A percentile compares a stretch with the other conserved stretches of the same genome.
phyloP scores from a whole-genome alignment of 2,113 vertebrate species.

The Furnarius figulus region DNA sequence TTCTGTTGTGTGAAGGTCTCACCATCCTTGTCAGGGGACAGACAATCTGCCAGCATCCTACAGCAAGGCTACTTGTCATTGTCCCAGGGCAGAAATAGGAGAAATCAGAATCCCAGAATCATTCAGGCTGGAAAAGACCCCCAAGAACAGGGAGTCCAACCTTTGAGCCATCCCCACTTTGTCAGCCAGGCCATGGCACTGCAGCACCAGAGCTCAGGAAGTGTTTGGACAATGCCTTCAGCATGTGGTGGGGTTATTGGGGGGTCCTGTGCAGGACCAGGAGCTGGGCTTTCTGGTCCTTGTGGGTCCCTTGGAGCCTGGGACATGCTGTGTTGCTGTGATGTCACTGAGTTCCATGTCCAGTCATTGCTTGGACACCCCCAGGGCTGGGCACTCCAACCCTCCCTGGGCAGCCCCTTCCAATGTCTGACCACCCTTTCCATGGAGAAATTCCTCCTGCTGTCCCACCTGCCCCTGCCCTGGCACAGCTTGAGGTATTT shows the following conservation, averaged over 20 bases:
- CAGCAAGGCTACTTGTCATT: neutral
- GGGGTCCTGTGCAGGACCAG: neutral
- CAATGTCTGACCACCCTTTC: accelerated
- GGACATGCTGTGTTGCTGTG: neutral
- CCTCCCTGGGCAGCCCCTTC: neutral
- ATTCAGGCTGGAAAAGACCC: neutral
- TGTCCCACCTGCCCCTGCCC: accelerated
- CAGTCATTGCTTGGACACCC: neutral
- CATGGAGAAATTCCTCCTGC: accelerated
- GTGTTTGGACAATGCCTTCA: neutral
- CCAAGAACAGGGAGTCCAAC: accelerated
- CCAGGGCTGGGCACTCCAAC: neutral
- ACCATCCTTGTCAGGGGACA: neutral
- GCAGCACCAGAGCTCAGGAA: neutral
- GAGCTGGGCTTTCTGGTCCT: neutral
- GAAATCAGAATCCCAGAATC: neutral
- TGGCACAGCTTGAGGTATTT: neutral
- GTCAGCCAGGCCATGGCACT: neutral
- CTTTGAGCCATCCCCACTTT: neutral
- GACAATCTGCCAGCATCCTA: neutral
- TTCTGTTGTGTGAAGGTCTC: neutral
- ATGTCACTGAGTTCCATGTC: too few relatives aligned
- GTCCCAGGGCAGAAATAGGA: neutral
- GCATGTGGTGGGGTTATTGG: neutral
- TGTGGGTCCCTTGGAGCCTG: neutral